Percentiles rank a stretch among this genome's conserved stretches.
Evolutionary conservation across 2,888 invertebrate genomes (phyloP).

Genomic region (Patella caerulea): DNA sequence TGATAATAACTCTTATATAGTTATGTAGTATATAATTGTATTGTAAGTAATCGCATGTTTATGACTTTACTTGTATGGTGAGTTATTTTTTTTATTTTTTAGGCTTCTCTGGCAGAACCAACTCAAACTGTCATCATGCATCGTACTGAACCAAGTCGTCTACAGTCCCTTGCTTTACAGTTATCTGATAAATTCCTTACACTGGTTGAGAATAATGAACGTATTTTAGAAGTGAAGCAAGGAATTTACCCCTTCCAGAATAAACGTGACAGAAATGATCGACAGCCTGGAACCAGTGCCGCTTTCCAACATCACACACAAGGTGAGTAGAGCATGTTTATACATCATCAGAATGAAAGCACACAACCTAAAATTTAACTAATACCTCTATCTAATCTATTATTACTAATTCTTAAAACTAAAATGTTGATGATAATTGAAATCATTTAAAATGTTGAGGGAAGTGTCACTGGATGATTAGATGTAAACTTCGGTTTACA

Average conservation of each 20-base stretch:
- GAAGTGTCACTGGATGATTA: no score
- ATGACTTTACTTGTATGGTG: not conserved
- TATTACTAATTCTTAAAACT: no score
- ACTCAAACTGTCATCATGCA: slow-evolving; percentile 98
- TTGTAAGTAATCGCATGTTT: no score
- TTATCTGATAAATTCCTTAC: slow-evolving; percentile 89
- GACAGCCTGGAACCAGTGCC: not conserved
- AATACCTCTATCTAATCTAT: no score
- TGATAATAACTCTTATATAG: no score
- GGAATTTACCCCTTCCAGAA: slow-evolving; percentile 65
- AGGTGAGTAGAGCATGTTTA: not conserved
- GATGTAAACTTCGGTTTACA: no score
- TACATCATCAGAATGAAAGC: no score
- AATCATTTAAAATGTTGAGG: no score
- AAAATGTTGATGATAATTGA: no score
- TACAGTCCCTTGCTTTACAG: slow-evolving; percentile 96
- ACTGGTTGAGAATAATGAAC: slow-evolving; percentile 97
- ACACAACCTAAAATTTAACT: no score
- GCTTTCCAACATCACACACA: slow-evolving; percentile 2
- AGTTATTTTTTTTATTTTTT: slow-evolving; percentile 47
- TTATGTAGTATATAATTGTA: no score
- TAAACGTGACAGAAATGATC: slow-evolving; percentile 27
- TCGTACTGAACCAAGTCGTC: slow-evolving; percentile 95
- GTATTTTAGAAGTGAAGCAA: slow-evolving; percentile 84
- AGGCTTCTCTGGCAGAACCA: slow-evolving; percentile 97